phyloP scores from a whole-genome alignment of 2,888 invertebrate genomes.

The Drosophila leonis region DNA sequence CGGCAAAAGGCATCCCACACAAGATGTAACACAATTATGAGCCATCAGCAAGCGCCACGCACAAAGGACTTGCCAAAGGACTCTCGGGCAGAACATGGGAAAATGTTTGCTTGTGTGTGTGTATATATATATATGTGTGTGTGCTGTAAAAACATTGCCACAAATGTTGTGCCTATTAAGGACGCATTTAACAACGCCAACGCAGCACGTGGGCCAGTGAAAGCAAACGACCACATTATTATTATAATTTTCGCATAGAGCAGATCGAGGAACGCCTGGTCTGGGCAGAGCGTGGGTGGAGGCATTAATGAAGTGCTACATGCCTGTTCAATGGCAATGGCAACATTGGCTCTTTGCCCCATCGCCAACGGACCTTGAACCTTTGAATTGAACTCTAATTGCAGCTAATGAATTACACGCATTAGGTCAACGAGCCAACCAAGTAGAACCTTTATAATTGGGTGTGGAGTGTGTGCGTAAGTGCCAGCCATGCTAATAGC shows the following conservation, averaged over 20 bases:
- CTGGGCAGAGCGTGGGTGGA: neutral
- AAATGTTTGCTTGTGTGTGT: conserved; percentile 33
- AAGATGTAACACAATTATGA: conserved; percentile 48
- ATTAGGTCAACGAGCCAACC: conserved; percentile 62
- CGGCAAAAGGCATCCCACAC: conserved; percentile 5
- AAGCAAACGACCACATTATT: conserved; percentile 75
- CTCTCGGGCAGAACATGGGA: conserved; percentile 22
- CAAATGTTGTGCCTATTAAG: conserved; percentile 73
- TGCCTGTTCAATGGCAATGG: conserved; percentile 37
- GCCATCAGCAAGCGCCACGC: conserved; percentile 14
- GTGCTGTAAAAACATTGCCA: conserved; percentile 56
- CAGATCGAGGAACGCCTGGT: neutral
- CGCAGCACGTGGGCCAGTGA: conserved; percentile 69
- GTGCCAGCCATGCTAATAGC: conserved; percentile 51
- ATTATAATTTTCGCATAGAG: conserved; percentile 49
- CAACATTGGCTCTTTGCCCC: conserved; percentile 28
- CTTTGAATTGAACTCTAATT: conserved; percentile 76
- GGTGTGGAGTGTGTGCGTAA: conserved; percentile 28
- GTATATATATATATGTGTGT: too few relatives aligned
- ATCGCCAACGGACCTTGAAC: conserved; percentile 61
- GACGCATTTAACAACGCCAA: conserved; percentile 58
- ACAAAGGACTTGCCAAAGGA: conserved; percentile 31
- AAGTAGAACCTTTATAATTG: conserved; percentile 16
- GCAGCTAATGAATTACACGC: conserved; percentile 70
- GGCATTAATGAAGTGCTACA: conserved; percentile 67